Evolutionary conservation across 35 echinoderm and acorn worm species (phyloP), one percentile per base, ranked within the genome.

Genomic region (Apostichopus parvimensis): DNA sequence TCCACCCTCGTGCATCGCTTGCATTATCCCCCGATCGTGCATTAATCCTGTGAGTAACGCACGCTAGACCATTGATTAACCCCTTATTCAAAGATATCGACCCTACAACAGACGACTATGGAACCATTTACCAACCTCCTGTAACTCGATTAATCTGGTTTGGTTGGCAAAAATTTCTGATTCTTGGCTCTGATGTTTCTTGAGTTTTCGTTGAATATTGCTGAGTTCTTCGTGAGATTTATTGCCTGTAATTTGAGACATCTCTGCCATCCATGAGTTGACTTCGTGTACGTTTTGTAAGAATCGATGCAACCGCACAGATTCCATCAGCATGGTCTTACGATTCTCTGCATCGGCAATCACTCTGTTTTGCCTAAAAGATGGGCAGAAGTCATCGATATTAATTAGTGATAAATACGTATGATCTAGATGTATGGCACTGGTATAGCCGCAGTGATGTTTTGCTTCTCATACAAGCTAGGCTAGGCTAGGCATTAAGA

Each of bases 101-200:
- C 34, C 34, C 34, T 45, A 3, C 34, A 4, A 45, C 34, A 45
- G 34, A 45, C 34, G 2, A 45, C 34, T 45, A 45, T 45, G 34
- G 34, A 79, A 79, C 0, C 13, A 24, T 14, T 82, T 6, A 82
- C 34, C 11, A 73, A 93, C 80, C 79, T 93, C 75, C 45, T 85
- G 72, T 53, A 93, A 12, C 7, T 56, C 55, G 9, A 59, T 54
- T 68, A 88, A 13, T 60, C 95, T 97, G 56, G 83, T 87, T 64
- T 92, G 86, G 79, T 94, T 97, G 34, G 95, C 91, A 72, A 89
- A 85, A 6, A 97, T 66, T 83, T 98, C 96, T 6, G 94, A 84
- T 79, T 98, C 92, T 87, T 95, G 94, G 8, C 92, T 92, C 66
- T 95, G 94, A 62, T 98, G 96, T 62, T 98, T 98, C 87, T 95